Evolutionary conservation across 2,113 vertebrate species (phyloP), one percentile per base, ranked within the genome.

Genomic region (Gallinago undulata): DNA sequence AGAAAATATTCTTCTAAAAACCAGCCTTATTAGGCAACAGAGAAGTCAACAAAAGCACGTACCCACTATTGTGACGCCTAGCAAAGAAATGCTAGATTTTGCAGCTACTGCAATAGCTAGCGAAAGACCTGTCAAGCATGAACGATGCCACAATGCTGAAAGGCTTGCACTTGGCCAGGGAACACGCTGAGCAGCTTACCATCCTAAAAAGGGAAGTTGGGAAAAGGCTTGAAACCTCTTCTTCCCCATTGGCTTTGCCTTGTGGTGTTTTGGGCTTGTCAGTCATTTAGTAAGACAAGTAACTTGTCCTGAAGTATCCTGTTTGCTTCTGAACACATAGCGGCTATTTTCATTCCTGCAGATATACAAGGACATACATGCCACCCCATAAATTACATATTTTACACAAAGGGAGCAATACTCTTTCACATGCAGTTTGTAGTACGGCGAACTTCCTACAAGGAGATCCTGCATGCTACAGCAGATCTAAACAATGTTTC

Each of bases 151-250:
- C 73, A 94, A 48, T 28, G 81, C 81, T 89, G 93, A 96, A 94
- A 93, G 87, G 77, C 53, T 82, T 91, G 57, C 69, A 82, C 73
- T 94, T 6, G 10, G 10, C 89, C 77, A 82, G 74, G 39, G 53
- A 92, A 84, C 89, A 87, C 23, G 31, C 55, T 67, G 80, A 90
- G 86, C 72, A 77, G 86, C 80, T 90, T 43, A 70, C 68, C 68
- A 86, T 90, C 93, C 79, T 86, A 93, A 90, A 95, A 93, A 94
- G 77, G 94, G 84, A 97, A 96, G 73, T 33, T 84, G 33, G 66
- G 87, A 64, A 90, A 91, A 91, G 75, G 81, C 77, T 56, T 64
- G 91, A 92, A 95, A 94, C 66, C 57, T 75, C 91, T 87, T 94
- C 77, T 96, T 94, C 74, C 53, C 74, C 57, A 56, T 18, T 75